A percentile compares a stretch with the other conserved stretches of the same genome.
Evolutionary conservation across 2,888 invertebrate genomes (phyloP).

Genomic region (Spisula solida): DNA sequence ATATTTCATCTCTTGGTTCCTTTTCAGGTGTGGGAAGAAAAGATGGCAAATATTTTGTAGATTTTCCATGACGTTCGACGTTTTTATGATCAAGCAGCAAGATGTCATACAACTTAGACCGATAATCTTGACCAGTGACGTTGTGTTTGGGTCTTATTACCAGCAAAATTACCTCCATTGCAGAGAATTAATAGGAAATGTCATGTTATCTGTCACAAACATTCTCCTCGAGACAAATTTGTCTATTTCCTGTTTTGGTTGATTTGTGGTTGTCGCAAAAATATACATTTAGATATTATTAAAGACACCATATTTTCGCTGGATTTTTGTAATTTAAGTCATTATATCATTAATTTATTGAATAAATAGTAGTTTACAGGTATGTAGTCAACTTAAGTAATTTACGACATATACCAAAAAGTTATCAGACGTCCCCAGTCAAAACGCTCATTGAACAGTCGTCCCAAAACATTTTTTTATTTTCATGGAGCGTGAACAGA

Average conservation of each 20-base stretch:
- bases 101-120: conserved; percentile 82
- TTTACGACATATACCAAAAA: no score
- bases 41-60: conserved; percentile 82
- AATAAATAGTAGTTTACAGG: no score
- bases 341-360: no score
- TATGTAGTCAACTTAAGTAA: no score
- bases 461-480: no score
- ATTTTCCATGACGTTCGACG: conserved; percentile 72
- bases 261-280: conserved; percentile 39
- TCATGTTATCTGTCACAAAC: neutral
- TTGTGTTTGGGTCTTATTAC: conserved; percentile 83
- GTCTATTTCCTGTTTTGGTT: conserved; percentile 39
- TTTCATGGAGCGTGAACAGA: no score
- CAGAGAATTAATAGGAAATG: neutral
- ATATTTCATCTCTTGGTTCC: conserved; percentile 82
- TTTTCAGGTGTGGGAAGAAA: conserved; percentile 78
- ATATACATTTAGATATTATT: no score
- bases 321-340: no score
- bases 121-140: conserved; percentile 78
- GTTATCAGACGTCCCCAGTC: no score
- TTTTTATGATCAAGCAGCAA: conserved; percentile 81
- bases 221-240: neutral
- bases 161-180: conserved; percentile 83
- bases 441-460: no score
- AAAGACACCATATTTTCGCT: no score